Evolutionary conservation across 2,888 invertebrate species (phyloP).

Genomic region (Trichopria drosophilae): DNA sequence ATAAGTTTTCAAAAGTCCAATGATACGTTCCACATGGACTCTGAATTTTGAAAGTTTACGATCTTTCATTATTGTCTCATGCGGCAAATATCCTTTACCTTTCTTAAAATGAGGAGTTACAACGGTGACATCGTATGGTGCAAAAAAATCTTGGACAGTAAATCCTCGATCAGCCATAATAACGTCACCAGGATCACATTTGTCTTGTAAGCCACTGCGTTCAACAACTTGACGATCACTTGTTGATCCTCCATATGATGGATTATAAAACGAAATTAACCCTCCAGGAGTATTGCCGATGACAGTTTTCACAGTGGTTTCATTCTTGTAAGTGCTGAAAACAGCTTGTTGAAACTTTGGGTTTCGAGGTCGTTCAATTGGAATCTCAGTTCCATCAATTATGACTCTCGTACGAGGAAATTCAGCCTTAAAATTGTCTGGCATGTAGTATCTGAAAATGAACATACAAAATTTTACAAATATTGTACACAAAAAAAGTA

Average conservation of each 20-base stretch:
- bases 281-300: too few relatives aligned
- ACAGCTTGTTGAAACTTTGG: too few relatives aligned
- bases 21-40: slow-evolving; percentile 28
- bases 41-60: slow-evolving; percentile 31
- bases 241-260: slow-evolving; percentile 35
- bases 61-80: slow-evolving; percentile 27
- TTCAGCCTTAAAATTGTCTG: too few relatives aligned
- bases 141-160: slow-evolving; percentile 37
- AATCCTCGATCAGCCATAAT: slow-evolving; percentile 40
- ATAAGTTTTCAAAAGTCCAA: slow-evolving; percentile 28
- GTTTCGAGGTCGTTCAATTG: too few relatives aligned
- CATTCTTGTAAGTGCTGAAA: too few relatives aligned
- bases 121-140: slow-evolving; percentile 28
- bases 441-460: too few relatives aligned
- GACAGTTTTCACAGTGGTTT: too few relatives aligned
- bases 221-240: slow-evolving; percentile 40
- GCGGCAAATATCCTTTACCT: slow-evolving; percentile 25
- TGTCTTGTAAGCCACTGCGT: slow-evolving; percentile 24
- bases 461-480: too few relatives aligned
- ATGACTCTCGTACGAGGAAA: too few relatives aligned
- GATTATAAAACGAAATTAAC: too few relatives aligned
- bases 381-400: too few relatives aligned
- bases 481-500: too few relatives aligned
- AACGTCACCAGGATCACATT: slow-evolving; percentile 33
- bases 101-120: slow-evolving; percentile 27